Evolutionary conservation across 2,113 vertebrate genomes (phyloP).

Genomic region (Phyllostomus hastatus): DNA sequence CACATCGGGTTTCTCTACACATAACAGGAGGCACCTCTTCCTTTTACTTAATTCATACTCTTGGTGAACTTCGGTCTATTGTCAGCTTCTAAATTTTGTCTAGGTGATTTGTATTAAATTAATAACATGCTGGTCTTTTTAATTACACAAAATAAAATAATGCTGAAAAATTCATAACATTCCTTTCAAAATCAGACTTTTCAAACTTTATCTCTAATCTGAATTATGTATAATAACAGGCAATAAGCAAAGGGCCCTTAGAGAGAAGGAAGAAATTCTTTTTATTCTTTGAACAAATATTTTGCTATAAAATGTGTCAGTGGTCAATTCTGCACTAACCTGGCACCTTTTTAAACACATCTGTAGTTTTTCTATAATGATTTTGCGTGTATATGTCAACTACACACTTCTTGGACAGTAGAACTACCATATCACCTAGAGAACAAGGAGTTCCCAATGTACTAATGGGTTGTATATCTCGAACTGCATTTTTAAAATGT

Average conservation of each 20-base stretch:
- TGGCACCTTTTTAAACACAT: not conserved
- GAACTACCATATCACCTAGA: not conserved
- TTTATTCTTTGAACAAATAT: slow-evolving; percentile 18
- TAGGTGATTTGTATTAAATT: not conserved
- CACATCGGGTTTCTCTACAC: not conserved
- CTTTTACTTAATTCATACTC: not conserved
- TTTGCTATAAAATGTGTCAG: not conserved
- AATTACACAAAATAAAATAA: slow-evolving; percentile 9
- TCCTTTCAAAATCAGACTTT: not conserved
- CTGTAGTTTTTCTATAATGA: not conserved
- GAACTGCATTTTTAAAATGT: not conserved
- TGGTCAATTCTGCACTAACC: not conserved
- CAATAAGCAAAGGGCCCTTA: not conserved
- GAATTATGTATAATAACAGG: not conserved
- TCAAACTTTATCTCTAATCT: not conserved
- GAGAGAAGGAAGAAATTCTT: not conserved
- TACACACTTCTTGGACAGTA: not conserved
- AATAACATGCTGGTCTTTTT: slow-evolving; percentile 4
- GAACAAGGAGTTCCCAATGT: slow-evolving; percentile 23
- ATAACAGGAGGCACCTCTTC: not conserved
- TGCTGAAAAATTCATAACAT: not conserved
- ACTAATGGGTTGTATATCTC: not conserved
- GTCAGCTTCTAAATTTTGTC: not conserved
- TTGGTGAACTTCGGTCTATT: not conserved
- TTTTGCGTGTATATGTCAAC: not conserved